A percentile compares a stretch with the other conserved stretches of the same genome.
phyloP scores from a whole-genome alignment of 2,888 invertebrate genomes.

The Chironomus tentans region DNA sequence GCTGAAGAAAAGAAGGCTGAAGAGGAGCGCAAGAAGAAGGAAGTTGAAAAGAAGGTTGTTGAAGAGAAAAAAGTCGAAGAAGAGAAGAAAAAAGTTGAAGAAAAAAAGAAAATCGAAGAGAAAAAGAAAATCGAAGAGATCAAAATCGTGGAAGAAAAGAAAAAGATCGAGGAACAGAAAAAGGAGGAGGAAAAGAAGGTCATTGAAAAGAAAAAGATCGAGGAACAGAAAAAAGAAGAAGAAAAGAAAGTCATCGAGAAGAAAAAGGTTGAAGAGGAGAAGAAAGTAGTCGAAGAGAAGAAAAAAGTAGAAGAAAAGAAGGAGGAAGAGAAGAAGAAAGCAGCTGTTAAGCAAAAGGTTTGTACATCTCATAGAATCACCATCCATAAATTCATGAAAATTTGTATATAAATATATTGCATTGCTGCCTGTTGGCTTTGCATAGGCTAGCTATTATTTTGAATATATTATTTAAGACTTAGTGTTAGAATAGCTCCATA shows the following conservation, averaged over 20 bases:
- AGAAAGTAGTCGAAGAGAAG: conserved; percentile 47
- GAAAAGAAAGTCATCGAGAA: conserved; percentile 32
- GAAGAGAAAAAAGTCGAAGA: conserved; percentile 34
- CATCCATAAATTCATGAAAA: no score
- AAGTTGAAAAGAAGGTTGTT: conserved; percentile 41
- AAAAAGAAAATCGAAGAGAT: no score
- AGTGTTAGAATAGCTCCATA: no score
- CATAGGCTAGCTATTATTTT: no score
- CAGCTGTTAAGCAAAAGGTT: conserved; percentile 32
- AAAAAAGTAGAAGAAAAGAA: conserved; percentile 39
- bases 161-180: conserved; percentile 32
- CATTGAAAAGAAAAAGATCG: conserved; percentile 32
- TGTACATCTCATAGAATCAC: neutral
- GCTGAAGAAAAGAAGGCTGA: conserved; percentile 33
- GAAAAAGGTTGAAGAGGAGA: conserved; percentile 37
- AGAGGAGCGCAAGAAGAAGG: conserved; percentile 44
- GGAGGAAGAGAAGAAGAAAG: conserved; percentile 35
- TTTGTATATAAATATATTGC: no score
- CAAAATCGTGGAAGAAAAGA: conserved; percentile 35
- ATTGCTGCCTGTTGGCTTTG: no score
- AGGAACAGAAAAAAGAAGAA: conserved; percentile 32
- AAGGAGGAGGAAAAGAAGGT: conserved; percentile 32
- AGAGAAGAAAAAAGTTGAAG: conserved; percentile 36
- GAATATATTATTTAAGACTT: no score
- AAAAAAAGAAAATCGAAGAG: conserved; percentile 44